These are phyloP conservation scores for Sycophila sp. DNA, from an alignment of 1,140 invertebrate genomes.

Conservation along the genomic window DNA sequence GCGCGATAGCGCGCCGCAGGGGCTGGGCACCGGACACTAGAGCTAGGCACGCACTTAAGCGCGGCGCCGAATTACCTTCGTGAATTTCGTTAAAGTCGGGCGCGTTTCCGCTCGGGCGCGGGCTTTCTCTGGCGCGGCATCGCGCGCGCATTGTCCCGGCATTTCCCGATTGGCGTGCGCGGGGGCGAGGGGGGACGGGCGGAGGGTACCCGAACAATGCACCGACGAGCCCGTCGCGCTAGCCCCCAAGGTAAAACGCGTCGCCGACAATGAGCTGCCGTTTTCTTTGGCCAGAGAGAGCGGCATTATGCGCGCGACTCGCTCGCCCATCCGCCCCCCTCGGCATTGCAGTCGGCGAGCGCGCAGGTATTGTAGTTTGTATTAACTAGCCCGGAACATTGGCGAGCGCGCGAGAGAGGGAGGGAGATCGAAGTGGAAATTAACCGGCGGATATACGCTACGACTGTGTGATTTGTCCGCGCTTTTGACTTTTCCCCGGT, in stretches of 20 bases:
- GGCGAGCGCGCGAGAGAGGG: background rate
- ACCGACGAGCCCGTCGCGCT: slow-evolving; percentile 14
- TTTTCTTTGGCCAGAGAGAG: slow-evolving; percentile 13
- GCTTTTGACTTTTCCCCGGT: slow-evolving; percentile 11
- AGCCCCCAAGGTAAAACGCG: slow-evolving; percentile 28
- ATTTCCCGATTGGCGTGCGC: slow-evolving; percentile 17
- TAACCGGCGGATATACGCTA: background rate
- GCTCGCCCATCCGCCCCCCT: background rate
- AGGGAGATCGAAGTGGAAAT: slow-evolving; percentile 5
- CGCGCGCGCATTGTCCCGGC: background rate
- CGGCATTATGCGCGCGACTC: slow-evolving; percentile 15
- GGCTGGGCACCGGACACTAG: too few relatives aligned
- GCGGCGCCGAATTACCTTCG: slow-evolving; percentile 43
- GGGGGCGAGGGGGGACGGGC: background rate
- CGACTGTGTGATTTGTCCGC: background rate
- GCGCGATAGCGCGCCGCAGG: too few relatives aligned
- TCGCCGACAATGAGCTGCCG: slow-evolving; percentile 21
- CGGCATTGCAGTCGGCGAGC: background rate
- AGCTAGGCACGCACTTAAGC: slow-evolving; percentile 45
- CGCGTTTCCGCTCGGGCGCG: background rate
- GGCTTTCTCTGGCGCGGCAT: background rate
- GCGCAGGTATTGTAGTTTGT: slow-evolving; percentile 27
- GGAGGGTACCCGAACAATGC: slow-evolving; percentile 11
- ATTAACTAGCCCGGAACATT: slow-evolving; percentile 26
- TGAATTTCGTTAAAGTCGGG: slow-evolving; percentile 41